Percentiles rank a stretch among this genome's conserved stretches.
phyloP scores from a whole-genome alignment of 2,113 vertebrate genomes.

The Sander vitreus region DNA sequence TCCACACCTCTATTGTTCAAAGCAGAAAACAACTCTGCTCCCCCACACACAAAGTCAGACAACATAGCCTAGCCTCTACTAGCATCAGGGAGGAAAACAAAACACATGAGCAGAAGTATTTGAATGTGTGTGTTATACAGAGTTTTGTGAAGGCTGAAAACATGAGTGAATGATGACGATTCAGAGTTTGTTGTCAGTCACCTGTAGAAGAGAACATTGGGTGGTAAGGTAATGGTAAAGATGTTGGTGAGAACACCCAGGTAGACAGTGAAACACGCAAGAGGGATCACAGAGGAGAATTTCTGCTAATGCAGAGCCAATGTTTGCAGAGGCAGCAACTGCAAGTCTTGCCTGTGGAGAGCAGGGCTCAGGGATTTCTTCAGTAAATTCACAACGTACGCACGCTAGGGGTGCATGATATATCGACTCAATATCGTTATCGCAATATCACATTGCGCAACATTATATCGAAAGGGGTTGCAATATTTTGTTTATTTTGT shows the following conservation, averaged over 20 bases:
- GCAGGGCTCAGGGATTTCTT: slow-evolving; percentile 47
- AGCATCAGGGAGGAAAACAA: slow-evolving; percentile 12
- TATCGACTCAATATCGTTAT: no score
- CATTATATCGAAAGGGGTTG: no score
- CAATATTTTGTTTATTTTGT: no score
- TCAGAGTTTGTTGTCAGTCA: slow-evolving; percentile 28
- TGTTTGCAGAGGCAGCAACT: slow-evolving; percentile 62
- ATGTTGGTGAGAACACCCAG: slow-evolving; percentile 30
- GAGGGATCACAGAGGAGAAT: slow-evolving; percentile 34
- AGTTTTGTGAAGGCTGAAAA: slow-evolving; percentile 12
- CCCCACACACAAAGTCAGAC: slow-evolving; percentile 25
- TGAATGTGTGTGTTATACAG: background rate
- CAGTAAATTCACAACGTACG: slow-evolving; percentile 41
- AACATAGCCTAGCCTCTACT: slow-evolving; percentile 4
- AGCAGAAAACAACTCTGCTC: slow-evolving; percentile 28
- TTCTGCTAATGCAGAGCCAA: slow-evolving; percentile 35
- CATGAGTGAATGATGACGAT: no score
- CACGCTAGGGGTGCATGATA: no score
- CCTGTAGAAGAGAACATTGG: slow-evolving; percentile 9
- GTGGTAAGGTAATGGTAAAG: slow-evolving; percentile 27
- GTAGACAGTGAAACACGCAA: slow-evolving; percentile 1
- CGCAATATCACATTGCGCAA: no score
- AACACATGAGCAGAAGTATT: slow-evolving; percentile 18
- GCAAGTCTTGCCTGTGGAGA: slow-evolving; percentile 42
- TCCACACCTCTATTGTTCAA: slow-evolving; percentile 17